Percentiles rank a stretch among this genome's conserved stretches.
These are phyloP conservation scores for Ophiodon elongatus DNA, from an alignment of 2,113 vertebrate genomes.

Conservation along the genomic window DNA sequence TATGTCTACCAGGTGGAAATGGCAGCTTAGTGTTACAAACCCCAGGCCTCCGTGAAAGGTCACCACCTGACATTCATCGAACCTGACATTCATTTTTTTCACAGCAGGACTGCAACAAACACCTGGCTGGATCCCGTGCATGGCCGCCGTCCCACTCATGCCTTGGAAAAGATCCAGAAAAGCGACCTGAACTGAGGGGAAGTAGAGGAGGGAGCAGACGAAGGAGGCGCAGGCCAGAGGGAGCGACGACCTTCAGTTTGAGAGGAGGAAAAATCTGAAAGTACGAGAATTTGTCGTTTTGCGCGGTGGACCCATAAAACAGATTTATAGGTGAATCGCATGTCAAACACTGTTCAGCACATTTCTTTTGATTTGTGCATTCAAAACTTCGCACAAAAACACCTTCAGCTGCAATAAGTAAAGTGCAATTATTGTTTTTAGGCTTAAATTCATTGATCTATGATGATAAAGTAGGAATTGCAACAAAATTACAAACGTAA, in stretches of 20 bases:
- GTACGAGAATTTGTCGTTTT: background rate
- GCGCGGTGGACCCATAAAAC: background rate
- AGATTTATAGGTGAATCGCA: background rate
- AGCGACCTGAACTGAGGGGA: conserved; percentile 34
- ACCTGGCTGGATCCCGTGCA: conserved; percentile 39
- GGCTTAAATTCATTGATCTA: background rate
- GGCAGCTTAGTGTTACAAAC: conserved; percentile 62
- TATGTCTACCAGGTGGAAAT: conserved; percentile 34
- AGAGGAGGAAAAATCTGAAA: conserved; percentile 8
- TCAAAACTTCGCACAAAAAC: background rate
- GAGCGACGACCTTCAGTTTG: background rate
- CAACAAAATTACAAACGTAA: background rate
- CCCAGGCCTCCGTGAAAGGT: conserved; percentile 61
- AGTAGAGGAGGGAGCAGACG: background rate
- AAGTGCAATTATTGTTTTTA: background rate
- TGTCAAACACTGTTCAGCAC: background rate
- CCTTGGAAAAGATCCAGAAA: conserved; percentile 40
- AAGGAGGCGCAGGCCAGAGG: conserved; percentile 14
- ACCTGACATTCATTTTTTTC: conserved; percentile 42
- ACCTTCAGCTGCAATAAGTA: background rate
- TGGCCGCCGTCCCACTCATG: conserved; percentile 45
- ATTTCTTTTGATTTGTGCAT: background rate
- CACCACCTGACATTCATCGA: conserved; percentile 47
- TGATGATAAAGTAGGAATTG: background rate
- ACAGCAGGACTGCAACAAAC: conserved; percentile 46